Evolutionary conservation across 1,140 invertebrate genomes (phyloP), one percentile per base, ranked within the genome.

Genomic region (Saxidomus purpurata): DNA sequence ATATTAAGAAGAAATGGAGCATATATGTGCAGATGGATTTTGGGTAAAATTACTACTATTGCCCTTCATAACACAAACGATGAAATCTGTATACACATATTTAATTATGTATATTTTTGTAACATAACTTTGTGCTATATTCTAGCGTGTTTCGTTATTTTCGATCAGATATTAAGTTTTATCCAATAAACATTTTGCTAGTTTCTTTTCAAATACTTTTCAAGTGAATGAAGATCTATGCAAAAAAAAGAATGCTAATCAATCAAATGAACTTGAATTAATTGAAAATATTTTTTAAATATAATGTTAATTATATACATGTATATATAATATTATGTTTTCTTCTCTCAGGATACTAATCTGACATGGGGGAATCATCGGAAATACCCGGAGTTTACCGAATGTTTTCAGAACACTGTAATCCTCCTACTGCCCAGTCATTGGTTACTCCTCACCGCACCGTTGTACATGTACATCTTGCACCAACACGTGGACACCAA

Each of bases 401-500:
- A 91, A 55, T 95, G 95, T 89, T 95, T 95, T 87, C 93, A 94
- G 83, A 87, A 93, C 55, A 99, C 98, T 1, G 97, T 98, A 0
- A 94, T 99, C 43, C 96, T 98, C 55, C 99, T 98, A 98, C 95
- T 97, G 55, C 98, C 99, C 0, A 98, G 98, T 96, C 96, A 97
- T 38, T 99, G 98, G 95, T 96, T 99, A n/a, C 9, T 17, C 15
- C 0, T 79, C 0, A 52, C 76, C 0, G 17, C 47, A 34, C 76
- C 76, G 0, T 4, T 79, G 4, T 79, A 79, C 34, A 36, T 79
- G 2, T 49, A 47, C 22, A 34, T 34, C 11, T 55, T 79, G 15
- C 47, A 36, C 8, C 17, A 28, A 38, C 11, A 34, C 15, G 31
- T 59, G 40, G 25, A 47, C 15, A 1, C 1, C 22, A 22, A 34